Percentiles rank a stretch among this genome's conserved stretches.
Evolutionary conservation across 2,113 vertebrate species (phyloP).

Genomic region (Dromas ardeola): DNA sequence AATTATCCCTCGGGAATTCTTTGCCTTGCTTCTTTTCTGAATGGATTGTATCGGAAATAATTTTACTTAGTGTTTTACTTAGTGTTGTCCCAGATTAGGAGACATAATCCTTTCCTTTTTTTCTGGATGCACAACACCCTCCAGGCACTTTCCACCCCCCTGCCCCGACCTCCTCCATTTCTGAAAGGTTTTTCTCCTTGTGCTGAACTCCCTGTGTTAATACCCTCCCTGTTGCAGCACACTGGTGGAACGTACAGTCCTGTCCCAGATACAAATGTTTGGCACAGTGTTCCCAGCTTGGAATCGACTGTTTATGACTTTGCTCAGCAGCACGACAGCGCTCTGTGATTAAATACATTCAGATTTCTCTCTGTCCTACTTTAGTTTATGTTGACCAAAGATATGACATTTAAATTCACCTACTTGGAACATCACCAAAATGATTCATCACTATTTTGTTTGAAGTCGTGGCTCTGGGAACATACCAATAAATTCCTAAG

Average conservation of each 20-base stretch:
- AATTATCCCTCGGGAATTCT: neutral
- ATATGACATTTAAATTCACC: constrained; percentile 7
- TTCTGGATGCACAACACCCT: neutral
- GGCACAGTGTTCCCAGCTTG: constrained; percentile 45
- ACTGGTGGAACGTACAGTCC: constrained; percentile 43
- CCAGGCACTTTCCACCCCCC: neutral
- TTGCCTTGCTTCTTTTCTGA: neutral
- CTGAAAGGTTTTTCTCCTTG: neutral
- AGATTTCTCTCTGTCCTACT: constrained; percentile 14
- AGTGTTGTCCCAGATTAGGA: neutral
- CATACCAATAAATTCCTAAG: neutral
- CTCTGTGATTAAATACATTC: constrained; percentile 32
- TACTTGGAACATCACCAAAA: constrained; percentile 32
- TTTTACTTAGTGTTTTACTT: neutral
- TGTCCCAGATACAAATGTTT: constrained; percentile 59
- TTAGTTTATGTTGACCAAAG: constrained; percentile 23
- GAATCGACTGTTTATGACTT: constrained; percentile 41
- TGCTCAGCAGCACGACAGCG: constrained; percentile 2
- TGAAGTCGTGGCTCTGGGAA: neutral
- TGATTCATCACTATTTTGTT: neutral
- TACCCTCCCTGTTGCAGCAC: constrained; percentile 6
- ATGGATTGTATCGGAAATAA: neutral
- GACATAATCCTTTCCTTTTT: neutral
- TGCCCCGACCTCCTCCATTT: neutral
- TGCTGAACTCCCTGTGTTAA: neutral